These are phyloP conservation scores for Pogonomyrmex barbatus DNA, from an alignment of 1,140 invertebrate species.

Conservation along the genomic window DNA sequence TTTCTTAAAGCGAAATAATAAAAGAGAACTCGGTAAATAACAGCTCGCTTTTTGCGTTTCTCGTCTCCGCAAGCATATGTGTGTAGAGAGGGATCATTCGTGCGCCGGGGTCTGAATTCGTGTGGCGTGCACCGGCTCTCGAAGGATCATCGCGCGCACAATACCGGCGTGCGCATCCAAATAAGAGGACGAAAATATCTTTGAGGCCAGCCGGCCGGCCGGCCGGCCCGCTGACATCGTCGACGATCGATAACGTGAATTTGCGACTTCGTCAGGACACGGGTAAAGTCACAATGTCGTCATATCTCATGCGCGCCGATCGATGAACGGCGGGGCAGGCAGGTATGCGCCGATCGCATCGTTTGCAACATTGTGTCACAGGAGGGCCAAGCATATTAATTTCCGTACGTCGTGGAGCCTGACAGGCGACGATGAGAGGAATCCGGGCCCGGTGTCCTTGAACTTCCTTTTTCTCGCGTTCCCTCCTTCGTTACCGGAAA, in stretches of 20 bases:
- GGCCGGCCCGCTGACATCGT: constrained; percentile 45
- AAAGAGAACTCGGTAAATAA: not conserved
- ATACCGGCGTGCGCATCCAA: constrained; percentile 39
- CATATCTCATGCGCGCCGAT: constrained; percentile 55
- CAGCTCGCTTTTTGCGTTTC: not conserved
- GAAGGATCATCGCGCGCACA: constrained; percentile 43
- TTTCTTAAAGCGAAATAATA: not conserved
- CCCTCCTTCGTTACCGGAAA: constrained; percentile 25
- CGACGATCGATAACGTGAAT: constrained; percentile 64
- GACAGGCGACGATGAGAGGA: constrained; percentile 60
- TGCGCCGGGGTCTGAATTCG: constrained; percentile 10
- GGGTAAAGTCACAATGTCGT: constrained; percentile 63
- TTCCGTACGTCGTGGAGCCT: constrained; percentile 41
- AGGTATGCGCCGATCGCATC: constrained; percentile 56
- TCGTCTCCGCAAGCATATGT: not conserved
- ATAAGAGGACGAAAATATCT: constrained; percentile 57
- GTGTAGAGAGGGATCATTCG: not conserved
- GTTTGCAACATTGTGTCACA: constrained; percentile 63
- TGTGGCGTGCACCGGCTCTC: constrained; percentile 17
- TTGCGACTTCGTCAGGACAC: constrained; percentile 61
- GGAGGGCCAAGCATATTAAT: constrained; percentile 60
- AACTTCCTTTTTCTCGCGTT: constrained; percentile 38
- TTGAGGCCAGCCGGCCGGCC: constrained; percentile 18
- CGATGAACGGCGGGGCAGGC: constrained; percentile 26
- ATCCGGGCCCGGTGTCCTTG: constrained; percentile 51